A percentile compares a stretch with the other conserved stretches of the same genome.
Evolutionary conservation across 2,888 invertebrate genomes (phyloP).

Genomic region (Amiota mariae): DNA sequence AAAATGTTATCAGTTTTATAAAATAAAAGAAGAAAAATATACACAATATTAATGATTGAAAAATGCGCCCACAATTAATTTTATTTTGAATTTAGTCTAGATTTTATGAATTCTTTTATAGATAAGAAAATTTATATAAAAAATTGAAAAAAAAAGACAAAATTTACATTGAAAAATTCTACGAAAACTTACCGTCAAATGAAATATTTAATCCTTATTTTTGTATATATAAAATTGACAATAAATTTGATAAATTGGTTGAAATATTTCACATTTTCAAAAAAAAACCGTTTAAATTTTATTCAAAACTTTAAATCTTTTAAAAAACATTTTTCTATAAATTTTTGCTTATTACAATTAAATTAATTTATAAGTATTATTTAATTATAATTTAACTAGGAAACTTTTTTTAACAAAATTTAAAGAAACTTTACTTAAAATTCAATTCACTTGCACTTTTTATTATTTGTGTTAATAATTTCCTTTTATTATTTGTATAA

Average conservation of each 20-base stretch:
- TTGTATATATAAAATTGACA: background rate
- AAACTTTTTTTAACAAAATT: background rate
- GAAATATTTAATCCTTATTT: background rate
- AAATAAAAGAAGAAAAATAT: background rate
- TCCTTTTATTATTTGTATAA: background rate
- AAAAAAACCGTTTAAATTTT: too few relatives aligned
- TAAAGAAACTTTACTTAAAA: background rate
- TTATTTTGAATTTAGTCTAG: too few relatives aligned
- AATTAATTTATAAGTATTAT: background rate
- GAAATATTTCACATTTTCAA: too few relatives aligned
- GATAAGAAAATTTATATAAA: too few relatives aligned
- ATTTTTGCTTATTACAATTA: background rate
- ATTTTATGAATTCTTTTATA: too few relatives aligned
- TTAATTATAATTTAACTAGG: background rate
- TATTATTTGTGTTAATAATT: background rate
- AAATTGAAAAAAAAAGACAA: too few relatives aligned
- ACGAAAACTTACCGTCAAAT: too few relatives aligned
- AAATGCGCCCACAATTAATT: slow-evolving; percentile 2
- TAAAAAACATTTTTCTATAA: too few relatives aligned
- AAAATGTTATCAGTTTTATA: slow-evolving; percentile 12
- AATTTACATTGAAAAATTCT: too few relatives aligned
- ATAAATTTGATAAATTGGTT: too few relatives aligned
- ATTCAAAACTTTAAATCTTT: too few relatives aligned
- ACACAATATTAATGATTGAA: background rate
- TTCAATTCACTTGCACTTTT: background rate